Percentiles rank a stretch among this genome's conserved stretches.
These are phyloP conservation scores for Halocynthia roretzi DNA, from an alignment of 23 tunicate species.

Conservation along the genomic window DNA sequence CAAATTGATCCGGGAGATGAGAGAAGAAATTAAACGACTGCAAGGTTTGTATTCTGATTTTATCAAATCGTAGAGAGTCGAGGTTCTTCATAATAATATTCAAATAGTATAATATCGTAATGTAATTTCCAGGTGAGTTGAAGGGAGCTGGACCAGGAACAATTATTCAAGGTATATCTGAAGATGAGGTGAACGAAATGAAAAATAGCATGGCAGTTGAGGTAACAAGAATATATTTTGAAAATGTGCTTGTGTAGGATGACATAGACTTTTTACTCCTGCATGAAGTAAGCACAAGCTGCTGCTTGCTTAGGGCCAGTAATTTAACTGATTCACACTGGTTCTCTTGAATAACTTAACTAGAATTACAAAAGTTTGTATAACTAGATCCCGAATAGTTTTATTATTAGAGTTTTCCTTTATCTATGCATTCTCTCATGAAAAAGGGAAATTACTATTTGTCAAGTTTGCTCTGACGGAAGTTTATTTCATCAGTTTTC, in stretches of 20 bases:
- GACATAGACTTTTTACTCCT: too few relatives aligned
- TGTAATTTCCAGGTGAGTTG: slow-evolving; percentile 32
- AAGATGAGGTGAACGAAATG: slow-evolving; percentile 84
- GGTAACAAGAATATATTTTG: slow-evolving; percentile 2
- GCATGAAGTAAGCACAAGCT: background rate
- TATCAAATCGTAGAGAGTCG: background rate
- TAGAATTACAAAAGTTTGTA: too few relatives aligned
- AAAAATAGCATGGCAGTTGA: slow-evolving; percentile 60
- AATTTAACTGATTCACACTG: background rate
- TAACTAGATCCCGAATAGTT: too few relatives aligned
- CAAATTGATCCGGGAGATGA: slow-evolving; percentile 80
- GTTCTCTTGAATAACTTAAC: too few relatives aligned
- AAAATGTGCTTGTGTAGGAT: too few relatives aligned
- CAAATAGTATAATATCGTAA: background rate
- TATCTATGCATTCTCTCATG: too few relatives aligned
- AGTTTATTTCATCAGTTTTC: too few relatives aligned
- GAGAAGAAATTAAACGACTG: slow-evolving; percentile 72
- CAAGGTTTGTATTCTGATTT: slow-evolving; percentile 37
- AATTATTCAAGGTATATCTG: slow-evolving; percentile 72
- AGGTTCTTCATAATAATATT: background rate
- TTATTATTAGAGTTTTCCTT: too few relatives aligned
- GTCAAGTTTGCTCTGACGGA: too few relatives aligned
- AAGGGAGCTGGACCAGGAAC: slow-evolving; percentile 42
- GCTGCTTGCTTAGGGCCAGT: background rate
- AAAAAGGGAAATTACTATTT: too few relatives aligned